Percentiles rank a stretch among this genome's conserved stretches.
Conservation (phyloP, 2,113 vertebrate species). For the Burhinus oedicnemus region DNA sequence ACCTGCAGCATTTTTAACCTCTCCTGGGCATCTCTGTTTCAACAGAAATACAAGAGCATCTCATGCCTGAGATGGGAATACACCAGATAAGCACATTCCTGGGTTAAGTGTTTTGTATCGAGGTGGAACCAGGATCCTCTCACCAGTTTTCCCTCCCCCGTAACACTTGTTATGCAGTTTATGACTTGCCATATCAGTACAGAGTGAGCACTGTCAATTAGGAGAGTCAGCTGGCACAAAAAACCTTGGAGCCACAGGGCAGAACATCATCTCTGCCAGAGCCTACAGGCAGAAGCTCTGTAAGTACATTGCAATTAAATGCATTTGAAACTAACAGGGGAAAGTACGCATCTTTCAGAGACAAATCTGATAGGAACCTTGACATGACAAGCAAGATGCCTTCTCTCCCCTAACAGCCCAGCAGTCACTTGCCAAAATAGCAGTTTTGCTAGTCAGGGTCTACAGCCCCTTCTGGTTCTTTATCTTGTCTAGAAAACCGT, state of each 20-base stretch:
- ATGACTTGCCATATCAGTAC: not conserved
- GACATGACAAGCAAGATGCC: not conserved
- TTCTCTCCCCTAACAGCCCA: not conserved
- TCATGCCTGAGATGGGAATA: not conserved
- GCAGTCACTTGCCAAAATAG: not conserved
- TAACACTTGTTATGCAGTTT: not conserved
- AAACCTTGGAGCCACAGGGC: not conserved
- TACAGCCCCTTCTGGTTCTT: not conserved
- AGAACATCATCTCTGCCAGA: not conserved
- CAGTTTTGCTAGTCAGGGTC: not conserved
- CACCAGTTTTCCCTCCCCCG: not conserved
- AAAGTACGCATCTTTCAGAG: not conserved
- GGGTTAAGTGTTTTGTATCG: not conserved
- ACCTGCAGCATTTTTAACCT: not conserved
- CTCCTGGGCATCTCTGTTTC: not conserved
- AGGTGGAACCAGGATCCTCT: not conserved
- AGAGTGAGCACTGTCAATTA: not conserved
- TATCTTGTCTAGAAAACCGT: not conserved
- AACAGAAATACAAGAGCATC: not conserved
- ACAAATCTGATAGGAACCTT: not conserved
- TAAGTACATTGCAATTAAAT: accelerated
- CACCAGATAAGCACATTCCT: not conserved
- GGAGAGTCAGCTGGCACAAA: not conserved
- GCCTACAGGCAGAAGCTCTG: not conserved
- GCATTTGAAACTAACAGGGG: not conserved